Evolutionary conservation across 2,113 vertebrate genomes (phyloP).

Genomic region (Etheostoma cragini): DNA sequence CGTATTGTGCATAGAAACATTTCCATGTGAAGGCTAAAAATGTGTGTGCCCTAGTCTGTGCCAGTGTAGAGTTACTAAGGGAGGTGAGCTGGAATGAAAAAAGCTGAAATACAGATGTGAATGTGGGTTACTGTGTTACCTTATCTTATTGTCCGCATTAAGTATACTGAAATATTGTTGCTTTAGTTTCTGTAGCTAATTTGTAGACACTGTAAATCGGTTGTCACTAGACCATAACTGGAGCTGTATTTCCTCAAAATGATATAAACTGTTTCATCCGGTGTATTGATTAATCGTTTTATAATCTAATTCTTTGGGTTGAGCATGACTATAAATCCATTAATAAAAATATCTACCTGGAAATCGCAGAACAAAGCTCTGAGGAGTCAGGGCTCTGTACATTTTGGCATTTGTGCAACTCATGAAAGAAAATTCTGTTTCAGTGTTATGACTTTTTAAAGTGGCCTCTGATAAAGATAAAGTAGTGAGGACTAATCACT

Average conservation of each 20-base stretch:
- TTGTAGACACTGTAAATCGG: neutral
- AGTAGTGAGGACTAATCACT: constrained; percentile 85
- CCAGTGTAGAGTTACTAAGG: constrained; percentile 43
- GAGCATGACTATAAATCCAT: neutral
- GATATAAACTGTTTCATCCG: neutral
- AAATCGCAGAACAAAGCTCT: constrained; percentile 9
- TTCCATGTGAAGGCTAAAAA: constrained; percentile 55
- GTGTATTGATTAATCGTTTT: neutral
- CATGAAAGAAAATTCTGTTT: constrained; percentile 16
- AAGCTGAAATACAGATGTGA: constrained; percentile 45
- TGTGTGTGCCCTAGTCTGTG: constrained; percentile 6
- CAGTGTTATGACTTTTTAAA: constrained; percentile 47
- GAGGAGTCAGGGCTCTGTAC: constrained; percentile 47
- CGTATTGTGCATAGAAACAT: constrained; percentile 17
- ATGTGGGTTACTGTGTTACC: constrained; percentile 66
- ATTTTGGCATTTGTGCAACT: constrained; percentile 82
- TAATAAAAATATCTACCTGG: neutral
- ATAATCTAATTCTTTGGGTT: neutral
- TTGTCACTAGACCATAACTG: neutral
- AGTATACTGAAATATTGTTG: neutral
- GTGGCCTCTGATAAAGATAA: constrained; percentile 26
- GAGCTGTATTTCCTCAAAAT: neutral
- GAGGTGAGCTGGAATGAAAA: constrained; percentile 40
- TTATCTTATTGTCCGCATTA: constrained; percentile 25
- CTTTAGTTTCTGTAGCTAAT: neutral